These are phyloP conservation scores for Scaptomyza reducta DNA, from an alignment of 2,888 invertebrate species.

Conservation along the genomic window DNA sequence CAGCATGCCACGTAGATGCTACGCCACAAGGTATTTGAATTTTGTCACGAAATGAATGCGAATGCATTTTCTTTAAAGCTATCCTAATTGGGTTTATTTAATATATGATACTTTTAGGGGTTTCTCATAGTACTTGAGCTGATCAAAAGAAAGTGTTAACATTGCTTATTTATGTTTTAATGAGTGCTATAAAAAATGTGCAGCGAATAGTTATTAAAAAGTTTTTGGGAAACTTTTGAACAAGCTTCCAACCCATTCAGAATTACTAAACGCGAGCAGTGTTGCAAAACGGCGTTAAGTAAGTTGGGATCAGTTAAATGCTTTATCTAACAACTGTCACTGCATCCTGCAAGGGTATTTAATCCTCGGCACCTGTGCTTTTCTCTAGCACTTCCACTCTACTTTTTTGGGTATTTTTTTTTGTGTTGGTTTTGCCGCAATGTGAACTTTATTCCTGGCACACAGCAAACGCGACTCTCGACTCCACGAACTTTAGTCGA, in stretches of 20 bases:
- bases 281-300: background rate
- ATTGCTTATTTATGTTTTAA: background rate
- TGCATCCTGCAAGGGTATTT: constrained; percentile 21
- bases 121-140: background rate
- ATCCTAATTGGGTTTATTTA: constrained; percentile 2
- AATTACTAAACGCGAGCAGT: background rate
- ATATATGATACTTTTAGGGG: background rate
- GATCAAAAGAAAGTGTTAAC: background rate
- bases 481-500: constrained; percentile 50
- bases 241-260: background rate
- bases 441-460: constrained; percentile 66
- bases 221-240: background rate
- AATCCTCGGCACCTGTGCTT: constrained; percentile 10
- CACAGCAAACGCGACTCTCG: constrained; percentile 22
- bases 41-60: constrained; percentile 4
- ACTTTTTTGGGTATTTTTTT: constrained; percentile 19
- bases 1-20: constrained; percentile 9
- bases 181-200: background rate
- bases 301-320: background rate
- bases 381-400: constrained; percentile 9
- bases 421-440: constrained; percentile 32
- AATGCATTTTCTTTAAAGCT: background rate
- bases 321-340: background rate
- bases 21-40: constrained; percentile 1
- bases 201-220: background rate